Evolutionary conservation across 2,888 invertebrate species (phyloP).

Genomic region (Dione juno): DNA sequence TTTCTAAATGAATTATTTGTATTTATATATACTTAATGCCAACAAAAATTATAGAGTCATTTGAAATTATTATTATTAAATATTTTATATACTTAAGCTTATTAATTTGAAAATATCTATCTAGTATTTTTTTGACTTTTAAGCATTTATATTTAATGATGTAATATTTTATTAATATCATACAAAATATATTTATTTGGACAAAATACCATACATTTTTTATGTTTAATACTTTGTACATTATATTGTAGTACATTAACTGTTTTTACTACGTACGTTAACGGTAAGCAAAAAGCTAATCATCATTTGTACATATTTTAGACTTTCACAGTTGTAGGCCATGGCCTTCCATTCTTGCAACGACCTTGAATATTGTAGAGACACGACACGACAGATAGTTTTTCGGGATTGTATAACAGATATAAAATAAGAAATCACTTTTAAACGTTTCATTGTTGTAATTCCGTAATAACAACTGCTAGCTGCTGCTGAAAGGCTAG

Average conservation of each 20-base stretch:
- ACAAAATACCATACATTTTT: background rate
- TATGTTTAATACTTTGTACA: too few relatives aligned
- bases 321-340: constrained; percentile 34
- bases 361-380: constrained; percentile 30
- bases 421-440: background rate
- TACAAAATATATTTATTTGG: background rate
- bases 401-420: background rate
- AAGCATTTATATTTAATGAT: too few relatives aligned
- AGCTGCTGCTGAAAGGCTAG: too few relatives aligned
- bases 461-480: background rate
- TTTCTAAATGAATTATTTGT: background rate
- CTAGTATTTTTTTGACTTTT: too few relatives aligned
- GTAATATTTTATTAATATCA: background rate
- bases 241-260: too few relatives aligned
- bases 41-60: too few relatives aligned
- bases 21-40: too few relatives aligned
- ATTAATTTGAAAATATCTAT: too few relatives aligned
- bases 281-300: background rate
- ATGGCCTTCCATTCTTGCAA: constrained; percentile 32
- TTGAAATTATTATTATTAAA: too few relatives aligned
- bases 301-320: constrained; percentile 37
- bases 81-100: too few relatives aligned
- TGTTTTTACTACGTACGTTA: too few relatives aligned
- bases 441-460: background rate
- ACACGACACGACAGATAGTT: constrained; percentile 13